These are phyloP conservation scores for Plagodis pulveraria DNA, from an alignment of 2,888 invertebrate genomes.

Conservation along the genomic window DNA sequence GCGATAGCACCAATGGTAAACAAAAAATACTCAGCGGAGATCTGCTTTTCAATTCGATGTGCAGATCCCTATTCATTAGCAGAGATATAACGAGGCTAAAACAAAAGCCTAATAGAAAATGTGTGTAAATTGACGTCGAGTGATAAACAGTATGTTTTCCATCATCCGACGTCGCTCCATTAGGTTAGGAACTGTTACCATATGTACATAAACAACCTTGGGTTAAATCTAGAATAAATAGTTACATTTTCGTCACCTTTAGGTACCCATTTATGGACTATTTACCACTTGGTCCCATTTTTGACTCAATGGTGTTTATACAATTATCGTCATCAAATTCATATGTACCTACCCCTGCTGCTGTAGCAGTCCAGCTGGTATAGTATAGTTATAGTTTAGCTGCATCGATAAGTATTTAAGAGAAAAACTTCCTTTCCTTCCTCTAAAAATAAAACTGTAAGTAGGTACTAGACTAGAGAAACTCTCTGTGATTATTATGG, in stretches of 20 bases:
- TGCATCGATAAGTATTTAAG: no score
- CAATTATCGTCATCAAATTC: no score
- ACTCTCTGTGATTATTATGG: no score
- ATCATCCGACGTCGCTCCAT: slow-evolving; percentile 32
- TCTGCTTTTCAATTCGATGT: not conserved
- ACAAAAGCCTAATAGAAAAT: slow-evolving; percentile 57
- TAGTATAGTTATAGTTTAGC: no score
- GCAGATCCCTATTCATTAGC: not conserved
- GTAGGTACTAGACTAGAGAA: no score
- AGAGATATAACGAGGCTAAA: slow-evolving; percentile 43
- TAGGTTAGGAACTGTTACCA: slow-evolving; percentile 1
- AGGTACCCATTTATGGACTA: no score
- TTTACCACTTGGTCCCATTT: no score
- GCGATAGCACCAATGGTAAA: no score
- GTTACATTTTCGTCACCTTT: slow-evolving; percentile 20
- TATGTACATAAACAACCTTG: slow-evolving; percentile 22
- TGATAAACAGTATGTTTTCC: slow-evolving; percentile 60
- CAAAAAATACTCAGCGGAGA: not conserved
- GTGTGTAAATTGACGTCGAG: slow-evolving; percentile 47
- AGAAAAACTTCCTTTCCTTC: no score
- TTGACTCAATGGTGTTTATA: not conserved
- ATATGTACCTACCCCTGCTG: no score
- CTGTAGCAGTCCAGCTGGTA: no score
- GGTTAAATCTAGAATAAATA: slow-evolving; percentile 21
- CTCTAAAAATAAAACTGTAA: no score